A percentile compares a stretch with the other conserved stretches of the same genome.
These are phyloP conservation scores for Patella caerulea DNA, from an alignment of 2,888 invertebrate species.

Conservation along the genomic window DNA sequence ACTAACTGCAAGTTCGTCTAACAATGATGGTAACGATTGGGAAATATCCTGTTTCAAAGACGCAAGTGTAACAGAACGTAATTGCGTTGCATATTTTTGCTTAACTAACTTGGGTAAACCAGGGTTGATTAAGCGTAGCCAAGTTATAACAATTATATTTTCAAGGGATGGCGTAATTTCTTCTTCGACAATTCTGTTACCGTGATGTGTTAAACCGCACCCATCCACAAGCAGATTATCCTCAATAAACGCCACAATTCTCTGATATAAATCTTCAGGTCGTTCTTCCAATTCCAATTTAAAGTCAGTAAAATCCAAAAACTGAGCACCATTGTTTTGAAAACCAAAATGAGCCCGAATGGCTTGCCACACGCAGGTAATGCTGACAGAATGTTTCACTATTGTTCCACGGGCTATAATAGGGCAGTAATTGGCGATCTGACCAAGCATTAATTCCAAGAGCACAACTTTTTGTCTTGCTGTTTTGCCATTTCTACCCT, in stretches of 20 bases:
- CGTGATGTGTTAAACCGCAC: not conserved
- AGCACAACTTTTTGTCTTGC: not conserved
- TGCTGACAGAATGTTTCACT: not conserved
- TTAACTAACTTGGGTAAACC: not conserved
- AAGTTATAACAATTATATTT: not conserved
- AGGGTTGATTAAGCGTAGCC: not conserved
- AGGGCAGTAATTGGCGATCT: not conserved
- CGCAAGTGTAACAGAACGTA: not conserved
- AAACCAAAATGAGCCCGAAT: conserved; percentile 5
- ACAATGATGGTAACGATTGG: not conserved
- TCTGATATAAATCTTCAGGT: not conserved
- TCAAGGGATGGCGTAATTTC: not conserved
- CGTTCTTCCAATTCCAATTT: not conserved
- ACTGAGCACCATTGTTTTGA: conserved; percentile 10
- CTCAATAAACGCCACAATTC: not conserved
- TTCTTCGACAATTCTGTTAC: not conserved
- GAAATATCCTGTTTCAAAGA: not conserved
- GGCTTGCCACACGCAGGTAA: not conserved
- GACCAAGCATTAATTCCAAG: not conserved
- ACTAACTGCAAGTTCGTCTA: not conserved
- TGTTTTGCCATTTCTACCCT: not conserved
- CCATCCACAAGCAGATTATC: not conserved
- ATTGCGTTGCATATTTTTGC: not conserved
- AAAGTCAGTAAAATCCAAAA: not conserved
- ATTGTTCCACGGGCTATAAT: not conserved